A percentile compares a stretch with the other conserved stretches of the same genome.
Conservation (phyloP, 2,888 invertebrate genomes). For the Hirtodrosophila cameraria region DNA sequence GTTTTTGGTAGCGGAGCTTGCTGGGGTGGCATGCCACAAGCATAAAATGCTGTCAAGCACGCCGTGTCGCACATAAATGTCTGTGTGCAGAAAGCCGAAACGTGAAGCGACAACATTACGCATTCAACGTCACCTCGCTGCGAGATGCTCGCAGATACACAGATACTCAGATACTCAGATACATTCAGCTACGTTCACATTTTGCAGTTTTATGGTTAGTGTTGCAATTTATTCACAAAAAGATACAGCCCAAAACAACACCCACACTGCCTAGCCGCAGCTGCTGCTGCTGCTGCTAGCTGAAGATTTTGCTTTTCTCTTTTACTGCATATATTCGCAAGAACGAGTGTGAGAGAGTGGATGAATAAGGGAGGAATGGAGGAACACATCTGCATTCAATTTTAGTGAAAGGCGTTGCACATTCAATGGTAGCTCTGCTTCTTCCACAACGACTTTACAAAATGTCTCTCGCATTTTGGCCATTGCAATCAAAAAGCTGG, state of each 20-base stretch:
- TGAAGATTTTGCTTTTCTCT: constrained; percentile 20
- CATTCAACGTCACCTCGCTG: constrained; percentile 62
- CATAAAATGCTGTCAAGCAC: constrained; percentile 68
- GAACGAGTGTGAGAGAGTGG: background rate
- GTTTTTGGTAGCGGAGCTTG: constrained; percentile 8
- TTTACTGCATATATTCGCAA: constrained; percentile 2
- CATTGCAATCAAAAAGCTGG: constrained; percentile 41
- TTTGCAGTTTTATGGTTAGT: constrained; percentile 65
- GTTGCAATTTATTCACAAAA: constrained; percentile 72
- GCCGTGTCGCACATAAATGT: constrained; percentile 66
- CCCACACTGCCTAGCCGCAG: background rate
- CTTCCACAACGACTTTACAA: constrained; percentile 38
- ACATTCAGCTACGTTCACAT: constrained; percentile 56
- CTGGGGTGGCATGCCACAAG: constrained; percentile 26
- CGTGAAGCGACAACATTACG: constrained; percentile 51
- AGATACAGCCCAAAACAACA: constrained; percentile 20
- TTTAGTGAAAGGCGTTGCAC: constrained; percentile 61
- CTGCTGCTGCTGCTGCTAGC: background rate
- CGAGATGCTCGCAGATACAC: constrained; percentile 48
- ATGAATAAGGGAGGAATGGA: background rate
- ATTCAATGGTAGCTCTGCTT: constrained; percentile 53
- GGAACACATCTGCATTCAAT: constrained; percentile 44
- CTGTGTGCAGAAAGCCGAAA: constrained; percentile 44
- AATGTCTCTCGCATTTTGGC: constrained; percentile 30
- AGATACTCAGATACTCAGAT: constrained; percentile 26